Evolutionary conservation across 1,140 invertebrate genomes (phyloP), one percentile per base, ranked within the genome.

Genomic region (Heliothis virescens): DNA sequence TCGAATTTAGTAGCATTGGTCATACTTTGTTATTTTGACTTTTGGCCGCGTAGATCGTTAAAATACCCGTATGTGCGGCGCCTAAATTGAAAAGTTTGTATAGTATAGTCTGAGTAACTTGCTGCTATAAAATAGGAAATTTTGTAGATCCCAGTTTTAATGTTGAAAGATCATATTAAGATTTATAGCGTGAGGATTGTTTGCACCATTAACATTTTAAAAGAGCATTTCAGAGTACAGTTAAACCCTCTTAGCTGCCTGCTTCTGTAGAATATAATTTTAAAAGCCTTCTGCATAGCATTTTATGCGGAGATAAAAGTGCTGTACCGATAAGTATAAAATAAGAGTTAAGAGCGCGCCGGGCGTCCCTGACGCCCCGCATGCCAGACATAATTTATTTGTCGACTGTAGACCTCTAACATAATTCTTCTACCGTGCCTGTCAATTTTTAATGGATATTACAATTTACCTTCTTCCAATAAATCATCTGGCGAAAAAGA

Each of bases 271-370:
- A 75, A 82, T 75, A 88, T 85, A 92, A 90, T 89, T 90, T 92
- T 86, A 89, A 92, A 90, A 88, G 87, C 87, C 81, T 85, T 82
- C 82, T 85, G 87, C 85, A 85, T 87, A 86, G 83, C 85, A 83
- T 87, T 91, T 88, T 88, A 90, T 86, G 84, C 84, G 82, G 79
- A 87, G 85, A 88, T 89, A 86, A 92, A 89, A 91, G 87, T 89
- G 82, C 83, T 88, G 80, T 87, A 87, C 87, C 89, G 89, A 91
- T 91, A 92, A 91, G 87, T 88, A 88, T 89, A 85, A 89, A 89
- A 89, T 91, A 86, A 89, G 89, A 86, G 89, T 78, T 73, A 77
- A 81, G 73, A 77, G 60, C 80, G 55, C 62, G 60, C 21, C 74
- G 74, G 82, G 67, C 80, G 78, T 79, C 78, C 77, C 79, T 80